Base-by-base conservation (phyloP, 1,140 invertebrate species). In the Heliconius eleuchia region DNA sequence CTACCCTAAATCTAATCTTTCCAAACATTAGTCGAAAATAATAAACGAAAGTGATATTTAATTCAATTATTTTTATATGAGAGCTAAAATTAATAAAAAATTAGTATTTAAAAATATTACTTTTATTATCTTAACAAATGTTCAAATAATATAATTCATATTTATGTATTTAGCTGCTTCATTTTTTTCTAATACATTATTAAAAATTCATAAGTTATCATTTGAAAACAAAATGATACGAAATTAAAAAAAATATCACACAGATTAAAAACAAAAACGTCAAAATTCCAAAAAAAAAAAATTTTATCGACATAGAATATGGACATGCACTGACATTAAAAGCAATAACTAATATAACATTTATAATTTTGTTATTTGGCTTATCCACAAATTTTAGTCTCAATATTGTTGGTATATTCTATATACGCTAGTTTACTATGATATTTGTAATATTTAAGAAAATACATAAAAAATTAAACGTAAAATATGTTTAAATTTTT, bases 1-100 rank as follows among this genome's bases (percentile, higher is more conserved):
- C 88, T 89, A 89, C 82, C 85, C 80, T 88, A 88, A 82, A 50
- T 83, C 85, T 87, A 87, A 77, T 23, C 80, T 81, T 85, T 83
- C 39, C 19, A 71, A 79, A 50, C n/a, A 78, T 74, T 78, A 74
- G 73, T 75, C 5, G 60, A 66, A 66, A 66, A 60, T 60, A 60
- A 60, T 60, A 60, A 37, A 75, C 55, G 42, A 60, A 75, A 74
- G 34, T 1, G 30, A 60, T 57, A n/a, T 60, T 66, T 57, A 8
- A 37, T 60, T 30, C 30, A 23, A 55, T 74, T 30, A 60, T 42
- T 27, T 39, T 13, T 39, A 39, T 39, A 74, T 74, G 27, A 57
- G 55, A 75, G 27, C 46, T 52, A 52, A 74, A 73, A 74, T 74
- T 34, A 74, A 30, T 60, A 66, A 13, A 75, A 75, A 34, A 66